These are phyloP conservation scores for Agonopterix alstromeriana DNA, from an alignment of 2,888 invertebrate species.

Conservation along the genomic window DNA sequence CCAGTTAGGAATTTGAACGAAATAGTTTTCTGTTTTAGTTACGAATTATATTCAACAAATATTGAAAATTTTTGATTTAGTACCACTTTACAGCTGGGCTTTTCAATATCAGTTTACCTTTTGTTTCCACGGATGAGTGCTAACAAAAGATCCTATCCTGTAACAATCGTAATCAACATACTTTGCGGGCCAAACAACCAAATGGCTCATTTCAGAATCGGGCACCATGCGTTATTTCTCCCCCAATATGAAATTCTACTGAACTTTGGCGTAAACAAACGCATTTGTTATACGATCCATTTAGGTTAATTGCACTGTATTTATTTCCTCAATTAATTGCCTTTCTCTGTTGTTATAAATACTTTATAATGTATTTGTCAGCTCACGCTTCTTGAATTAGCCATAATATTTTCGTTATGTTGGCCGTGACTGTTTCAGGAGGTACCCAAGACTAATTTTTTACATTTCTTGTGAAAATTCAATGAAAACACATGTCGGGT, in stretches of 20 bases:
- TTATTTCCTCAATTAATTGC: constrained; percentile 20
- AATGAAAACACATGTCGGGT: not conserved
- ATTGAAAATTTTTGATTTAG: no score
- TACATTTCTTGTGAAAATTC: not conserved
- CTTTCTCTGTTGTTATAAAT: constrained; percentile 11
- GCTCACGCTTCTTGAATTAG: not conserved
- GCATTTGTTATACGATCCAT: constrained; percentile 23
- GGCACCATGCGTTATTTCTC: constrained; percentile 8
- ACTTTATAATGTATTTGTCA: constrained; percentile 7
- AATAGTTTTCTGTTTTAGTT: no score
- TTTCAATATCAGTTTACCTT: no score
- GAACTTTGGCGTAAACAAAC: constrained; percentile 21
- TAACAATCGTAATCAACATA: not conserved
- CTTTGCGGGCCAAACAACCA: constrained; percentile 7
- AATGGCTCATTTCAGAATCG: constrained; percentile 10
- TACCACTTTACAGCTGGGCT: no score
- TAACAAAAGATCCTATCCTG: no score
- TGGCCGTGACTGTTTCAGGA: no score
- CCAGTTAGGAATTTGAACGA: not conserved
- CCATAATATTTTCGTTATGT: not conserved
- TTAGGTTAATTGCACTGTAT: constrained; percentile 19
- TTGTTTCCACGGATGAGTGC: no score
- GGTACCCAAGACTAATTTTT: no score
- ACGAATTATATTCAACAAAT: no score
- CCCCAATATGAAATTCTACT: constrained; percentile 6